Conservation (phyloP, 1,140 invertebrate species). For the Thaumetopoea pityocampa region DNA sequence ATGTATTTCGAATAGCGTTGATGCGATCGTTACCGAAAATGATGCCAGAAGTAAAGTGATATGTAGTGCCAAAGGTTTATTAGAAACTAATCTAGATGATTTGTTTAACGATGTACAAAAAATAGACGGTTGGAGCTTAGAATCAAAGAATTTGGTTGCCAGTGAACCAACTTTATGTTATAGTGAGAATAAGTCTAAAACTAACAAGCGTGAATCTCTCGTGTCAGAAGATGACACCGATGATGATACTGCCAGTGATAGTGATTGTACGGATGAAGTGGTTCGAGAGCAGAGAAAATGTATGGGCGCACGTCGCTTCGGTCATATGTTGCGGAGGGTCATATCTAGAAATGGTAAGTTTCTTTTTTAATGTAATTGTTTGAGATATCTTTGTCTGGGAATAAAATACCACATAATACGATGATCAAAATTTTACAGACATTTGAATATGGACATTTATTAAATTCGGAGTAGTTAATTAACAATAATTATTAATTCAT, state of each 20-base stretch:
- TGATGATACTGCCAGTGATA: constrained; percentile 53
- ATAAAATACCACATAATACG: no score
- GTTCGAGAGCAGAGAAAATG: constrained; percentile 57
- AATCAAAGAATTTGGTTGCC: constrained; percentile 58
- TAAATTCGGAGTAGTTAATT: no score
- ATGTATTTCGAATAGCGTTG: constrained; percentile 59
- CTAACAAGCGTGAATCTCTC: constrained; percentile 48
- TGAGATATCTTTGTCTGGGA: no score
- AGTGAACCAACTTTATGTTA: constrained; percentile 57
- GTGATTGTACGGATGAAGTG: constrained; percentile 57
- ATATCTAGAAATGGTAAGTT: constrained; percentile 66
- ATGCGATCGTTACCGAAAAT: constrained; percentile 50
- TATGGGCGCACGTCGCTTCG: constrained; percentile 59
- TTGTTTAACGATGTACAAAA: constrained; percentile 57
- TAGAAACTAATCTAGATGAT: constrained; percentile 73
- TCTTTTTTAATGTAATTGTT: neutral
- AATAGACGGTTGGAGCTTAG: constrained; percentile 39
- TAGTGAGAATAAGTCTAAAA: constrained; percentile 33
- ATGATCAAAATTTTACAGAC: no score
- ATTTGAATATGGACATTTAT: no score
- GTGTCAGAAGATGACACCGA: constrained; percentile 57
- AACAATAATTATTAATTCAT: no score
- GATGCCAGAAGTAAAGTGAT: constrained; percentile 65
- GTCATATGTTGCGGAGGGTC: constrained; percentile 60
- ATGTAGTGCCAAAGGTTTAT: constrained; percentile 73